A percentile compares a stretch with the other conserved stretches of the same genome.
phyloP scores from a whole-genome alignment of 2,113 vertebrate species.

The Silurus glanis region DNA sequence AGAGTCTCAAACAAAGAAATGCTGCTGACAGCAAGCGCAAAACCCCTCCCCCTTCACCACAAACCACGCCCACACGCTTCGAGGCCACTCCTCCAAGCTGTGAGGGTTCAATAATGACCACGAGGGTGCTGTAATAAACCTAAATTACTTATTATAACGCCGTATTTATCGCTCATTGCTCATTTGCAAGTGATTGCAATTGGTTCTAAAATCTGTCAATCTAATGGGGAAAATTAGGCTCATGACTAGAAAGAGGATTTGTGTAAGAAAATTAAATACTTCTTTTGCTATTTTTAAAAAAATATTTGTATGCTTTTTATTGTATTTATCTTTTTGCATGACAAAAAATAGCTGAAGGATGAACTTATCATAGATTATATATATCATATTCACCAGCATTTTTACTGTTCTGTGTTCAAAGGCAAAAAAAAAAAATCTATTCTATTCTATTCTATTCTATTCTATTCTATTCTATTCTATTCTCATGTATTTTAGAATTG shows the following conservation, averaged over 20 bases:
- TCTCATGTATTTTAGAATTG: background rate
- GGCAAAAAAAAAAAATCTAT: background rate
- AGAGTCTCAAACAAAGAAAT: conserved; percentile 41
- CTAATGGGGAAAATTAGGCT: background rate
- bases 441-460: background rate
- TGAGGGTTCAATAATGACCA: background rate
- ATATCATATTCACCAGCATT: background rate
- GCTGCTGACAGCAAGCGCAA: conserved; percentile 30
- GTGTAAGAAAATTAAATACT: background rate
- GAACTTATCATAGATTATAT: too few relatives aligned
- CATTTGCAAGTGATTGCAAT: background rate
- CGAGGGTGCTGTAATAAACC: background rate
- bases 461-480: background rate
- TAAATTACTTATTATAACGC: background rate
- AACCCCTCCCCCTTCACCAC: conserved; percentile 6
- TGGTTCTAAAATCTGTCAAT: background rate
- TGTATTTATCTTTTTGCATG: background rate
- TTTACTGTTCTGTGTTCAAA: background rate
- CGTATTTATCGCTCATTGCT: background rate
- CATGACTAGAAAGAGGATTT: background rate
- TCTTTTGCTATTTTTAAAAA: background rate
- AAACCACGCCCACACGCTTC: conserved; percentile 12
- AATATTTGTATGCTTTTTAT: too few relatives aligned
- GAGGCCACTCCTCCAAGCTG: background rate
- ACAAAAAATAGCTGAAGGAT: background rate